phyloP scores from a whole-genome alignment of 2,797 vertebrate genomes.

The Zalophus californianus region DNA sequence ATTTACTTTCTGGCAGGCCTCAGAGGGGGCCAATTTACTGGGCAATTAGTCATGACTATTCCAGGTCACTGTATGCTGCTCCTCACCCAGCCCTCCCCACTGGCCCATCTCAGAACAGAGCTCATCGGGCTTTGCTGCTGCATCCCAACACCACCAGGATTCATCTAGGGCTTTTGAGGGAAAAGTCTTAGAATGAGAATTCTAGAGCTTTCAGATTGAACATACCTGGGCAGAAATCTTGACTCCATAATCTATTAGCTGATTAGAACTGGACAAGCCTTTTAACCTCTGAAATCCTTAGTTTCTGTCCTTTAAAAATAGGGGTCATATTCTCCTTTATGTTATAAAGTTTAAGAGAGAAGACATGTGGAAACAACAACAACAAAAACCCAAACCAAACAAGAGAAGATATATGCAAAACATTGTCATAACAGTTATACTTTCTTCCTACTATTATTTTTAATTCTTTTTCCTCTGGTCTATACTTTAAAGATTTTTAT shows the following conservation, averaged over 20 bases:
- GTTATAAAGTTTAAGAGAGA: not conserved
- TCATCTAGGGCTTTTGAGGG: not conserved
- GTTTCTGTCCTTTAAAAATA: not conserved
- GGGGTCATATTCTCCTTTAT: not conserved
- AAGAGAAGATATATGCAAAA: not conserved
- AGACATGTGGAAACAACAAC: not conserved
- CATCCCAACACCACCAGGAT: not conserved
- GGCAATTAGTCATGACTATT: slow-evolving; percentile 72
- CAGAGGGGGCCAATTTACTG: slow-evolving; percentile 53
- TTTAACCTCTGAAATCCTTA: slow-evolving; percentile 11
- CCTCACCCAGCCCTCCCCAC: slow-evolving; percentile 5
- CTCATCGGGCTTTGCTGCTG: not conserved
- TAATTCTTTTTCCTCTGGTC: not conserved
- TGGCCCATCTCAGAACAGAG: not conserved
- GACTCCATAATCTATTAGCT: not conserved
- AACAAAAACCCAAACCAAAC: not conserved
- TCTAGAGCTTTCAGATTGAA: not conserved
- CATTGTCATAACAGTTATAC: not conserved
- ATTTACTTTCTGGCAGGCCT: not conserved
- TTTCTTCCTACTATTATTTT: not conserved
- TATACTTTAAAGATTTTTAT: not conserved
- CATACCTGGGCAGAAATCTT: not conserved
- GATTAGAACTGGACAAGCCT: not conserved
- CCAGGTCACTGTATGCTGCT: slow-evolving; percentile 69
- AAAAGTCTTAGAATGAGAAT: not conserved